A percentile compares a stretch with the other conserved stretches of the same genome.
phyloP scores from a whole-genome alignment of 2,888 invertebrate species.

The Eristalinus sepulchralis region DNA sequence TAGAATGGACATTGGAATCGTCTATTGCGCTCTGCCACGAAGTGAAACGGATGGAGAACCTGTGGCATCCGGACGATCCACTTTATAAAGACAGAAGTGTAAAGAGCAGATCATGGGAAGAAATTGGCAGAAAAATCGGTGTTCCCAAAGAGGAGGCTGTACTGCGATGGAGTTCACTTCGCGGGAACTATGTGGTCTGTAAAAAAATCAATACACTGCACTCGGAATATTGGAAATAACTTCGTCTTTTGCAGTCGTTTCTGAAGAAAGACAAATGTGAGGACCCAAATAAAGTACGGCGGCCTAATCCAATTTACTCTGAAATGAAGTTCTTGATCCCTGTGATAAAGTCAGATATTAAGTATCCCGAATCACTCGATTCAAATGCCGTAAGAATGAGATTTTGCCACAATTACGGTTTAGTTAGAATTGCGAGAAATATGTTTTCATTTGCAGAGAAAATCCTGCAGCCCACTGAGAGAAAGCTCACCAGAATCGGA shows the following conservation, averaged over 20 bases:
- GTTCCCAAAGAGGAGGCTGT: not conserved
- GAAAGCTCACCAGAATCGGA: not conserved
- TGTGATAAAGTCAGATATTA: not conserved
- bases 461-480: not conserved
- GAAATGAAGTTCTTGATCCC: not conserved
- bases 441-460: not conserved
- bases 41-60: not conserved
- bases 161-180: constrained; percentile 14
- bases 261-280: not conserved
- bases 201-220: not conserved
- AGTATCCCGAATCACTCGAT: not conserved
- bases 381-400: not conserved
- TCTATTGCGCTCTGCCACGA: not conserved
- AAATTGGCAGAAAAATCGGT: not conserved
- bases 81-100: not conserved
- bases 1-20: not conserved
- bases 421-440: too few species aligned
- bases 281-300: not conserved
- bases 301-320: not conserved
- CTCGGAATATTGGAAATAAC: not conserved
- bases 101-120: not conserved
- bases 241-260: not conserved
- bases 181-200: not conserved
- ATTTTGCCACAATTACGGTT: too few species aligned
- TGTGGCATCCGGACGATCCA: not conserved